Percentiles rank a stretch among this genome's conserved stretches.
Evolutionary conservation across 2,797 vertebrate genomes (phyloP).

Genomic region (Mus minutoides): DNA sequence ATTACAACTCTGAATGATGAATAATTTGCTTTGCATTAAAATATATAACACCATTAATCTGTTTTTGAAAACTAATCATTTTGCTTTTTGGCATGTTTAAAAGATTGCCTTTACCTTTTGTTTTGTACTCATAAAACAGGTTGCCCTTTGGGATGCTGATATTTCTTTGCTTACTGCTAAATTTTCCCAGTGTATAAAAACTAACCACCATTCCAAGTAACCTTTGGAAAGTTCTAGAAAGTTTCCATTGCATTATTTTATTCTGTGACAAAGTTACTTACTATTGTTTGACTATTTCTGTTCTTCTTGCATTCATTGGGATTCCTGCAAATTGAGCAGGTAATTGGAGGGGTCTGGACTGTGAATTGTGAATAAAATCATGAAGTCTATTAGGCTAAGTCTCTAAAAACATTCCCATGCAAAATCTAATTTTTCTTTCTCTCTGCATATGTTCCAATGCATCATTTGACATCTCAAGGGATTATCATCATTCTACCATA

Average conservation of each 20-base stretch:
- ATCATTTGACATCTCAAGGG: neutral
- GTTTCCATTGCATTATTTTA: neutral
- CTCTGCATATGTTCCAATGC: neutral
- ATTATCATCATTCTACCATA: neutral
- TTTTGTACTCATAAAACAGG: neutral
- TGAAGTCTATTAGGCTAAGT: rapidly evolving
- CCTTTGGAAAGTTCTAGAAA: neutral
- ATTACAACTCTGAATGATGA: neutral
- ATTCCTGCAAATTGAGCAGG: neutral
- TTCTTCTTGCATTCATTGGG: neutral
- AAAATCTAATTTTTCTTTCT: neutral
- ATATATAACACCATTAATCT: neutral
- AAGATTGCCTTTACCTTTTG: neutral
- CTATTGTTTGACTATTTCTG: neutral
- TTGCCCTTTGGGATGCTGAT: neutral
- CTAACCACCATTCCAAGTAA: neutral
- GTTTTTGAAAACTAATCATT: neutral
- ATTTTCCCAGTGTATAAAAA: neutral
- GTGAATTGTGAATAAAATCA: neutral
- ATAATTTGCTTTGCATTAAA: neutral
- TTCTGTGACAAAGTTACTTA: neutral
- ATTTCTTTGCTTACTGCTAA: neutral
- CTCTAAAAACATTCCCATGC: neutral
- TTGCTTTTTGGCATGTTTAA: neutral
- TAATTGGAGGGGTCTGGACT: neutral